Base-by-base conservation (phyloP, 1,140 invertebrate genomes). In the Heterodera schachtii region DNA sequence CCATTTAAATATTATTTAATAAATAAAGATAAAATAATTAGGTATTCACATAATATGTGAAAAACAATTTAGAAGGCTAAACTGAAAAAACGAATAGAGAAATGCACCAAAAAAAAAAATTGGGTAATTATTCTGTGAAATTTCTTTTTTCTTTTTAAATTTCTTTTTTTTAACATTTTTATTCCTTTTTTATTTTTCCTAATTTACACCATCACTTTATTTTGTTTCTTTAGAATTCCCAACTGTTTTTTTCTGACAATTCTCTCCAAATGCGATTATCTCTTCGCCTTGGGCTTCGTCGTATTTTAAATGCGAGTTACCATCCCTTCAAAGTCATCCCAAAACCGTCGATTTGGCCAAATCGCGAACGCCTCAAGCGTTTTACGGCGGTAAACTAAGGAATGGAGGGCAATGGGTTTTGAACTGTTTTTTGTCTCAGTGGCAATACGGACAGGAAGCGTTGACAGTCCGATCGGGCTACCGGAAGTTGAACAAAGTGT, bases 401-500 rank as follows among this genome's bases (percentile, higher is more conserved):
- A 52, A 52, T 6, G 49, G 6, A 52, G 6, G 6, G 69, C 9
- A 41, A 71, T 13, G 5, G 9, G 6, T 7, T 41, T 71, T 11
- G n/a, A 11, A 71, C 13, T 70, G 67, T 21, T 71, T 13, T 71
- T n/a, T 43, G 3, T 87, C 87, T 79, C 74, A 88, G 87, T 88
- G 87, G 87, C 88, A 89, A 87, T 88, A 87, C 71, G 88, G 73
- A 74, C 79, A 83, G 31, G 71, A 82, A 41, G 21, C 83, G 44
- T 52, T 71, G 41, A 89, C 82, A 31, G 83, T 88, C 2, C 83
- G 79, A 73, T 67, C 74, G 60, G 87, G 82, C 13, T 81, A 79
- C 46, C 49, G 80, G 46, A 83, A 83, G 64, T 78, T 86, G 31
- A 80, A 87, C 71, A 89, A 88, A 73, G 70, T 87, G 49, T 84